Percentiles rank a stretch among this genome's conserved stretches.
Evolutionary conservation across 2,888 invertebrate genomes (phyloP).

Genomic region (Pristionchus fissidentatus): DNA sequence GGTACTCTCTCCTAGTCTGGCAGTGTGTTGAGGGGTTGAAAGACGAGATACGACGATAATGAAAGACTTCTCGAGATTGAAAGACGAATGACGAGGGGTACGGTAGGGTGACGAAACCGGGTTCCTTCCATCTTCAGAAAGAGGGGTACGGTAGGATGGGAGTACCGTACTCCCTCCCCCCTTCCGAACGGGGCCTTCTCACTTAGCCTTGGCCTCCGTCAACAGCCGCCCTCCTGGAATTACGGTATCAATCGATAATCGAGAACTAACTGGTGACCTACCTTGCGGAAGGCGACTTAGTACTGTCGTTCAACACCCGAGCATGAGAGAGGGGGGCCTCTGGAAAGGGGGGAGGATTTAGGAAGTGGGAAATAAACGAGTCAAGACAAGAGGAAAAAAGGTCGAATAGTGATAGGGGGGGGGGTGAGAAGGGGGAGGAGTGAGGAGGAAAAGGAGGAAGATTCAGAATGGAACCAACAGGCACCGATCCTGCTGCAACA

Average conservation of each 20-base stretch:
- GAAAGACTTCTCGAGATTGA: conserved; percentile 36
- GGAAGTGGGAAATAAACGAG: neutral
- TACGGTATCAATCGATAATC: neutral
- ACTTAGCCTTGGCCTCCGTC: conserved; percentile 45
- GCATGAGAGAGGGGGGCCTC: conserved; percentile 16
- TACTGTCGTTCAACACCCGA: conserved; percentile 38
- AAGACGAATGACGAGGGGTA: conserved; percentile 36
- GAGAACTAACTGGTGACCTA: neutral
- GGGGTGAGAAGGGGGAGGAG: conserved; percentile 15
- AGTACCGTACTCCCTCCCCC: conserved; percentile 25
- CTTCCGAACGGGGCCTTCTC: conserved; percentile 33
- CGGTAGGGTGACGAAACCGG: conserved; percentile 16
- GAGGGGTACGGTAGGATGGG: conserved; percentile 38
- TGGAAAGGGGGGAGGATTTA: neutral
- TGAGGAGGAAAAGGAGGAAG: conserved; percentile 20
- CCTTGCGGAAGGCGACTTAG: conserved; percentile 4
- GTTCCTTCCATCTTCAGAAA: conserved; percentile 19
- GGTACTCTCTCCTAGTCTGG: conserved; percentile 44
- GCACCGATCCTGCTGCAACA: neutral
- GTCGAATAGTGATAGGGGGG: neutral
- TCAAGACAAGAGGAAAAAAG: neutral
- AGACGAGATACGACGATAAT: conserved; percentile 43
- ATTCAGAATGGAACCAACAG: conserved; percentile 15
- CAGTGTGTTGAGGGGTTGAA: conserved; percentile 40
- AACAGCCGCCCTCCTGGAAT: conserved; percentile 1